Percentiles rank a stretch among this genome's conserved stretches.
Evolutionary conservation across 2,113 vertebrate genomes (phyloP).

Genomic region (Tyrannus savana): DNA sequence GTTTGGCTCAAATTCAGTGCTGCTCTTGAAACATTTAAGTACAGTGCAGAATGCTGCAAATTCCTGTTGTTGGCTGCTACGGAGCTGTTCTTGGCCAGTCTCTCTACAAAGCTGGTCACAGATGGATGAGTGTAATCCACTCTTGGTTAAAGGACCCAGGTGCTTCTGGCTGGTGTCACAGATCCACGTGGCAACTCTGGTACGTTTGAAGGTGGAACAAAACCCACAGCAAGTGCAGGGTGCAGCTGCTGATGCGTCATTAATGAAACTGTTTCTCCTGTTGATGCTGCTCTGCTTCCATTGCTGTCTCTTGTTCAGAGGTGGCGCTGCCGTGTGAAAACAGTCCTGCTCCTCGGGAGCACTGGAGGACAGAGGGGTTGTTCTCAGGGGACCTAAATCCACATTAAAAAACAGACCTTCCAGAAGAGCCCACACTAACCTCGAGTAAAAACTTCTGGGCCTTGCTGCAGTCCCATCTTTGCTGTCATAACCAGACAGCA

Average conservation of each 20-base stretch:
- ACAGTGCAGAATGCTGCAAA: not conserved
- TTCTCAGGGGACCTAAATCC: not conserved
- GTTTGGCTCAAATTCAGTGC: not conserved
- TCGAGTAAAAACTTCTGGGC: not conserved
- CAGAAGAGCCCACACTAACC: not conserved
- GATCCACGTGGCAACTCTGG: not conserved
- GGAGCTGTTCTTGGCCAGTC: constrained; percentile 14
- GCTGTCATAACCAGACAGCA: not conserved
- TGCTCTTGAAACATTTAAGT: not conserved
- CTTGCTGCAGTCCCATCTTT: not conserved
- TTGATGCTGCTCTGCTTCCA: not conserved
- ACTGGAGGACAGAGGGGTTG: not conserved
- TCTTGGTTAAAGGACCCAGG: not conserved
- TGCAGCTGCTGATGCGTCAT: not conserved
- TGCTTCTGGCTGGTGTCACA: not conserved
- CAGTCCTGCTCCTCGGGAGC: not conserved
- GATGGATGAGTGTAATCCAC: not conserved
- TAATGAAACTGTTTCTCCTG: not conserved
- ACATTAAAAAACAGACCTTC: not conserved
- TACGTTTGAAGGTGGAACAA: not conserved
- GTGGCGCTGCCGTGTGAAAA: not conserved
- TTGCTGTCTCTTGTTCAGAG: not conserved
- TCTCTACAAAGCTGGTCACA: not conserved
- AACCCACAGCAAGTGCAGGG: not conserved
- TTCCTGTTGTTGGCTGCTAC: not conserved